These are phyloP conservation scores for Sarcophaga subvicina DNA, from an alignment of 2,888 invertebrate genomes.

Conservation along the genomic window DNA sequence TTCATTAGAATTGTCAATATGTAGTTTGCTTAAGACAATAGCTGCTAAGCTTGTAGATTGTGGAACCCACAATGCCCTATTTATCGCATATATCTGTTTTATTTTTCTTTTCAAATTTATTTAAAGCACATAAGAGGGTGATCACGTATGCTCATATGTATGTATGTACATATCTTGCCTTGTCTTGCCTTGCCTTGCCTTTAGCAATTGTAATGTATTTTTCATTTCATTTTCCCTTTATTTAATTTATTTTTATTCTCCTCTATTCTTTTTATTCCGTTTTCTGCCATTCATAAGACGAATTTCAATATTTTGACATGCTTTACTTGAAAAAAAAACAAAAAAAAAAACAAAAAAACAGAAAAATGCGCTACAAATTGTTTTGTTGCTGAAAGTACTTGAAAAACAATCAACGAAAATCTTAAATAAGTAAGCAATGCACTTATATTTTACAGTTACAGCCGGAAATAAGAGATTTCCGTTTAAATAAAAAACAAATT, in stretches of 20 bases:
- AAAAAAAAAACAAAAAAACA: not conserved
- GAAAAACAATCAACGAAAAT: not conserved
- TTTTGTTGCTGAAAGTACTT: conserved; percentile 9
- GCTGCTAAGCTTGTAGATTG: not conserved
- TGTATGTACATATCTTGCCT: not conserved
- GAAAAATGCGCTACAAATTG: not conserved
- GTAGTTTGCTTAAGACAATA: not conserved
- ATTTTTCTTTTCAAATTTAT: conserved; percentile 14
- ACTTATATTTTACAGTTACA: conserved; percentile 40
- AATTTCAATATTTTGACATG: conserved; percentile 47
- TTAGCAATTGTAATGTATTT: conserved; percentile 18
- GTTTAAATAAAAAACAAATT: conserved; percentile 15
- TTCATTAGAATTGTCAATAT: conserved; percentile 21
- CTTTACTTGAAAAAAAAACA: not conserved
- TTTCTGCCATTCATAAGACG: conserved; percentile 17
- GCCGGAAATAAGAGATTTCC: conserved; percentile 52
- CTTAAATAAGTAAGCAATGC: conserved; percentile 9
- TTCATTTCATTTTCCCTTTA: not conserved
- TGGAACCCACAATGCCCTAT: no score
- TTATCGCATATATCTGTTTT: not conserved
- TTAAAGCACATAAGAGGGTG: conserved; percentile 13
- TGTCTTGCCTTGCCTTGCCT: not conserved
- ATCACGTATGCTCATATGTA: conserved; percentile 8
- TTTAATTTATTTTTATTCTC: not conserved
- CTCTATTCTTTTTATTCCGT: not conserved